Base-by-base conservation (phyloP, 2,888 invertebrate species). In the Hololepta plana region DNA sequence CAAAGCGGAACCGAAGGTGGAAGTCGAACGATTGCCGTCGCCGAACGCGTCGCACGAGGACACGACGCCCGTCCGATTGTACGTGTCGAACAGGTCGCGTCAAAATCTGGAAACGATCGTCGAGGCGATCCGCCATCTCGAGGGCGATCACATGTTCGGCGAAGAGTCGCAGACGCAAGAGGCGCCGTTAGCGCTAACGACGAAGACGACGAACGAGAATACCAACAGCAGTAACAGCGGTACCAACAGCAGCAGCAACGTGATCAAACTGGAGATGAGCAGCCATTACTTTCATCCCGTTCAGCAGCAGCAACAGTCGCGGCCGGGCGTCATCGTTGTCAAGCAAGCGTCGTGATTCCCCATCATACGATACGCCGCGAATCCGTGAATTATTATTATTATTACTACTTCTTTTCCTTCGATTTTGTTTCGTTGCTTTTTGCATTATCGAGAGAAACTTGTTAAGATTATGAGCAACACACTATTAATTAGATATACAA, bases 91-190 rank as follows among this genome's bases (percentile, higher is more conserved):
- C 37, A 81, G 81, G 26, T 87, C 88, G 35, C 73, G 90, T 28
- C 88, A 91, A 53, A 95, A 93, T 55, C 64, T 98, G 42, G 93
- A 96, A 57, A 95, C 95, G 8, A 95, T 98, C 39, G 91, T 96
- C 19, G 95, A 96, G 55, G 98, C 98, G 29, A 96, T 98, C 46
- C 74, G 93, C 19, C 95, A 96, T 51, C 60, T 98, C 38, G 96
- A 98, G 53, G 95, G 95, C 20, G 93, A 91, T 52, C 87, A 88
- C 53, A 60, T 90, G 48, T 90, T 91, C 57, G 71, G 75, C 36
- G 87, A 87, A 43, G 75, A 71, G 42, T 60, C 67, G 19, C 43
- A 45, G 12, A 39, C 40, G 37, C 58, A 59, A 37, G 67, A 69
- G 26, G 49, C 49, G 8, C 71, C 73, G 8, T 55, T 72, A 15